phyloP scores from a whole-genome alignment of 2,888 invertebrate genomes.

The Pachymerium ferrugineum region DNA sequence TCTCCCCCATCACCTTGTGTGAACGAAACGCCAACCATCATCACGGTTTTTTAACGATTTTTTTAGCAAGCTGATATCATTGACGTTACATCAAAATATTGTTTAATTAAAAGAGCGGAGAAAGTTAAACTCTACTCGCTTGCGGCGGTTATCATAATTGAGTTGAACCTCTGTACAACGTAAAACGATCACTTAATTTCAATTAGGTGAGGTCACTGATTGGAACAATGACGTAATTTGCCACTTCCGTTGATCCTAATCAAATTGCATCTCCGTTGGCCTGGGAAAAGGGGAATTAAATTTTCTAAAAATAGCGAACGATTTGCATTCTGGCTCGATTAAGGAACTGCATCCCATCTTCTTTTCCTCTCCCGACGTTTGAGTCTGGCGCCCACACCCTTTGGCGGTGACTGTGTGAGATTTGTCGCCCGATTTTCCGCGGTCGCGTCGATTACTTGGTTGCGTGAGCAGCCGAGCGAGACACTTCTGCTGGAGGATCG shows the following conservation, averaged over 20 bases:
- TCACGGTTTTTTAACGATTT: neutral
- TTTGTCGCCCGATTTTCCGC: conserved; percentile 13
- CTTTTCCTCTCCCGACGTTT: neutral
- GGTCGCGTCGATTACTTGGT: neutral
- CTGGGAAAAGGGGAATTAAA: neutral
- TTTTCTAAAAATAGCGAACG: neutral
- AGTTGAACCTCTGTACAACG: neutral
- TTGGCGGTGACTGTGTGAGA: neutral
- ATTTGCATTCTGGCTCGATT: neutral
- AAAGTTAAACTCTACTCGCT: neutral
- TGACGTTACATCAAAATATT: neutral
- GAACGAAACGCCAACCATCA: neutral
- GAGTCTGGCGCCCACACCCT: neutral
- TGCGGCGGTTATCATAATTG: neutral
- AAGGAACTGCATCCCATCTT: neutral
- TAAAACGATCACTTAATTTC: neutral
- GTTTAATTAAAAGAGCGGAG: neutral
- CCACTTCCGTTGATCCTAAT: neutral
- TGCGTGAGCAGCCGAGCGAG: neutral
- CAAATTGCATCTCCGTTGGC: neutral
- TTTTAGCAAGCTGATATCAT: neutral
- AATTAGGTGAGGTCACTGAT: neutral
- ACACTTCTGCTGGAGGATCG: neutral
- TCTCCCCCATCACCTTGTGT: neutral
- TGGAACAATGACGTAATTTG: neutral